phyloP scores from a whole-genome alignment of 2,113 vertebrate species.

The Pipa parva region DNA sequence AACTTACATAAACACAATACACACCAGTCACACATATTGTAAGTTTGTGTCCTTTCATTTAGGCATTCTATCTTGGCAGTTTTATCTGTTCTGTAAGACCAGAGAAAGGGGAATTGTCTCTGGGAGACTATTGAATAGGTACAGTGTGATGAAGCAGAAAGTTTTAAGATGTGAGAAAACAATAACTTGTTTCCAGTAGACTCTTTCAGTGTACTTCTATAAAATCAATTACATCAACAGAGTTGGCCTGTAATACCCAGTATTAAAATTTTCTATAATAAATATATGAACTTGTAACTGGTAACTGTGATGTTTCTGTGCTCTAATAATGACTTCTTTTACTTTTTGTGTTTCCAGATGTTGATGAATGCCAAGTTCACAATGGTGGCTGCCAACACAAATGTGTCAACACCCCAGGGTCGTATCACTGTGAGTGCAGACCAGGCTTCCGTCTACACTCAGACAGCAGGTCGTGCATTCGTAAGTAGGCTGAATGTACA shows the following conservation, averaged over 20 bases:
- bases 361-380: constrained; percentile 85
- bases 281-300: background rate
- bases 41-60: too few relatives aligned
- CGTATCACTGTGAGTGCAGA: constrained; percentile 82
- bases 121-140: too few relatives aligned
- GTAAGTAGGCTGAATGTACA: constrained; percentile 61
- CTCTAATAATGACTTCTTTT: background rate
- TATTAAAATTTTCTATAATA: background rate
- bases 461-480: constrained; percentile 84
- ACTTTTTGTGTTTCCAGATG: constrained; percentile 61
- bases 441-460: constrained; percentile 78
- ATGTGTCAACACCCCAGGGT: constrained; percentile 86
- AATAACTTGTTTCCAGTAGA: background rate
- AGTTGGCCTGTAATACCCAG: background rate
- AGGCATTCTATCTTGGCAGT: background rate
- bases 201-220: background rate
- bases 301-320: background rate
- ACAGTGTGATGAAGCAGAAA: background rate
- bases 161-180: background rate
- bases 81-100: background rate
- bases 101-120: background rate
- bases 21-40: too few relatives aligned
- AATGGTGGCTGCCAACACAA: constrained; percentile 94
- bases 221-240: background rate
- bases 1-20: too few relatives aligned